Percentiles rank a stretch among this genome's conserved stretches.
Evolutionary conservation across 1,140 invertebrate genomes (phyloP).

Genomic region (Bradysia coprophila): DNA sequence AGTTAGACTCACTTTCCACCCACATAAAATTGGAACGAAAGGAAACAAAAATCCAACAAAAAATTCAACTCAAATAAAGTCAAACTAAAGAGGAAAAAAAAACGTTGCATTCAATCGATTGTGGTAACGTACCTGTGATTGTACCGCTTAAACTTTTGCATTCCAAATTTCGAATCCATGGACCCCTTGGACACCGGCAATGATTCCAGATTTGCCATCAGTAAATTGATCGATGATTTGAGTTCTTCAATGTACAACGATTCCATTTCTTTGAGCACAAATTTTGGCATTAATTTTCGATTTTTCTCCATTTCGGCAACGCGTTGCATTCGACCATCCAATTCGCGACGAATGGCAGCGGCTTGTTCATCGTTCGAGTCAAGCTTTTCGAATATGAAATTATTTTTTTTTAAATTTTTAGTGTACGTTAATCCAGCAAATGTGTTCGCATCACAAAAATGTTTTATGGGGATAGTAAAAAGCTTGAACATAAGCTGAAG

Average conservation of each 20-base stretch:
- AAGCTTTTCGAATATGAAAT: conserved; percentile 40
- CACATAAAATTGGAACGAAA: too few species aligned
- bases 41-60: too few species aligned
- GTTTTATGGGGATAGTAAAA: too few species aligned
- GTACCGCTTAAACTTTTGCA: conserved; percentile 89
- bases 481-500: too few species aligned
- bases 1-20: too few species aligned
- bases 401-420: conserved; percentile 1
- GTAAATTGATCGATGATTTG: conserved; percentile 89
- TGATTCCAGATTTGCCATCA: conserved; percentile 98
- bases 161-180: conserved; percentile 92
- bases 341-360: conserved; percentile 93
- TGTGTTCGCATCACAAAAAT: too few species aligned
- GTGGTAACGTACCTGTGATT: conserved; percentile 80
- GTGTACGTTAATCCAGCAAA: too few species aligned
- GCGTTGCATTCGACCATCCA: conserved; percentile 92
- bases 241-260: conserved; percentile 96
- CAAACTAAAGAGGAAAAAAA: too few species aligned
- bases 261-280: conserved; percentile 99
- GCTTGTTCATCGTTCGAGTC: conserved; percentile 99
- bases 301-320: conserved; percentile 98
- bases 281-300: conserved; percentile 94
- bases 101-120: too few species aligned
- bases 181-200: conserved; percentile 95
- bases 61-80: too few species aligned